Conservation (phyloP, 1,140 invertebrate species). For the Octopus sinensis region DNA sequence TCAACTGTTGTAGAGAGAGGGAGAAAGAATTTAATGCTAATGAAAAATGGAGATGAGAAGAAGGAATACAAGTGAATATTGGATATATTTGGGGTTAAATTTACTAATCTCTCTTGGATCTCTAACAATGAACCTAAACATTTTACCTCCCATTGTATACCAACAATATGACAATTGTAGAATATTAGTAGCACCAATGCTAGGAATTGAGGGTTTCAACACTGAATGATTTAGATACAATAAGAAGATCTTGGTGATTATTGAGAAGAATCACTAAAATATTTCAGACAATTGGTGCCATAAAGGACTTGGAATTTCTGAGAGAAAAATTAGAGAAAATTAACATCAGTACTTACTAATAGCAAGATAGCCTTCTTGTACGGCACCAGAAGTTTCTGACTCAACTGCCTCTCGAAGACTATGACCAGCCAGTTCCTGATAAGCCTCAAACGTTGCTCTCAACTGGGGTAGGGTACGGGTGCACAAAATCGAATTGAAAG, state of each 20-base stretch:
- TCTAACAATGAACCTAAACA: no score
- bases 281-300: no score
- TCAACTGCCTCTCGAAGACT: constrained; percentile 45
- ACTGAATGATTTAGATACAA: no score
- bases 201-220: no score
- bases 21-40: neutral
- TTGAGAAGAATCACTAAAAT: no score
- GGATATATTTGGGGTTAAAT: neutral
- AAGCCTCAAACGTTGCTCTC: constrained; percentile 68
- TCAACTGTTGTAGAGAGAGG: constrained; percentile 26
- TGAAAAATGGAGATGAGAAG: constrained; percentile 8
- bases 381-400: constrained; percentile 45
- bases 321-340: neutral
- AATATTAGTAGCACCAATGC: no score
- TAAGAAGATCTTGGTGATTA: no score
- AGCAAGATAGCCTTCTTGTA: constrained; percentile 46
- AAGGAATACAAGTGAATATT: neutral
- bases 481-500: constrained; percentile 70
- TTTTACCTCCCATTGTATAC: no score
- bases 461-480: constrained; percentile 69
- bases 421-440: constrained; percentile 54
- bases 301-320: no score
- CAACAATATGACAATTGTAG: no score
- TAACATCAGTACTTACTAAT: constrained; percentile 39
- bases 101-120: neutral